Evolutionary conservation across 1,140 invertebrate species (phyloP), one percentile per base, ranked within the genome.

Genomic region (Plectrocnemia conspersa): DNA sequence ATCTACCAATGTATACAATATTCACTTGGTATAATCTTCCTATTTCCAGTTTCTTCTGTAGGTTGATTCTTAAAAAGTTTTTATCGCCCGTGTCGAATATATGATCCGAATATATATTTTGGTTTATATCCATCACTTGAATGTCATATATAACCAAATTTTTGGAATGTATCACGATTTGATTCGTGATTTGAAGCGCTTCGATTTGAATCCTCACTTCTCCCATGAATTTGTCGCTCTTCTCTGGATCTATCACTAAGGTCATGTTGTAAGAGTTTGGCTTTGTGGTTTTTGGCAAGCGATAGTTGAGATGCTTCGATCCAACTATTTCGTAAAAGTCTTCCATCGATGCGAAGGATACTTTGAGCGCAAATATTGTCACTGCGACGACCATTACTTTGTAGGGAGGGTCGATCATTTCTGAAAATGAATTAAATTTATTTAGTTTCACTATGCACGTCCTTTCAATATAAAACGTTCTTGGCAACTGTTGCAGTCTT

Each of bases 241-340:
- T 65, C 46, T 75, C 70, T 10, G 86, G 74, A 55, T 85, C 73
- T 1, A 82, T 78, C 64, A 76, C 75, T 0, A 88, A 73, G 21
- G 73, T 73, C 9, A 88, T 69, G 27, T 84, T 77, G 64, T 88
- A 88, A 62, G 79, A 76, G 11, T 78, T 63, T 0, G 86, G 86
- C 13, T 68, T 60, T 0, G 81, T 76, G 25, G 75, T 64, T 2
- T 61, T 66, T 0, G 85, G 81, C 4, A 91, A 73, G 1, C 81
- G 75, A 54, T 82, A 75, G n/a, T n/a, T n/a, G n/a, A n/a, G n/a
- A n/a, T n/a, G n/a, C n/a, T n/a, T n/a, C n/a, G n/a, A n/a, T n/a
- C n/a, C n/a, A n/a, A n/a, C n/a, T n/a, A n/a, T n/a, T n/a, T n/a
- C n/a, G n/a, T n/a, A n/a, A n/a, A n/a, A n/a, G n/a, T n/a, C n/a